Conservation (phyloP, 2,888 invertebrate species). For the Alviniconcha strummeri region DNA sequence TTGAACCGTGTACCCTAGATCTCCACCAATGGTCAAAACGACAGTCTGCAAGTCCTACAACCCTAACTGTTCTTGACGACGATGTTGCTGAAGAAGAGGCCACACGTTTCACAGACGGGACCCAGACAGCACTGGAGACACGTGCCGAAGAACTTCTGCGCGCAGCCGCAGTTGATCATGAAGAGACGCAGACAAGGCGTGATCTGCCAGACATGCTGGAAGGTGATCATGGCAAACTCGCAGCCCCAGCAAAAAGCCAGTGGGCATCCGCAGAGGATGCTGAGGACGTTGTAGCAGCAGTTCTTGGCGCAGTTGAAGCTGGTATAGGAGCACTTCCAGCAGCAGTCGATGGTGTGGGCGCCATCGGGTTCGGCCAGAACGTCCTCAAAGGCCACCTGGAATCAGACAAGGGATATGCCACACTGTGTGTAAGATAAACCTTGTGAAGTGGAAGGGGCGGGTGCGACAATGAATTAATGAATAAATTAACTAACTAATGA, state of each 20-base stretch:
- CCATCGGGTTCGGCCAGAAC: slow-evolving; percentile 65
- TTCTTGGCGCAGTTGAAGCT: slow-evolving; percentile 81
- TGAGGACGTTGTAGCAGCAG: slow-evolving; percentile 82
- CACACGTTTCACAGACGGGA: slow-evolving; percentile 35
- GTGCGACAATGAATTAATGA: neutral
- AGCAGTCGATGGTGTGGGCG: slow-evolving; percentile 78
- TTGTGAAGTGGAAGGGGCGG: too few relatives aligned
- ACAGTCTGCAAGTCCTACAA: too few relatives aligned
- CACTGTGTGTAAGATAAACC: neutral
- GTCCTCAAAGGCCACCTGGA: slow-evolving; percentile 56
- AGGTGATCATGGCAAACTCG: slow-evolving; percentile 76
- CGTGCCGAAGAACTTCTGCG: slow-evolving; percentile 72
- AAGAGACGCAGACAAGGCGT: slow-evolving; percentile 81
- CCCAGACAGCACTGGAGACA: slow-evolving; percentile 74
- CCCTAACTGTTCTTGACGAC: slow-evolving; percentile 23
- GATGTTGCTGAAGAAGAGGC: slow-evolving; percentile 40
- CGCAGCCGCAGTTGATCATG: slow-evolving; percentile 77
- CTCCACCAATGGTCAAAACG: too few relatives aligned
- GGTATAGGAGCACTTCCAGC: slow-evolving; percentile 80
- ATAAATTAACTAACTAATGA: neutral
- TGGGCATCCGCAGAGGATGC: slow-evolving; percentile 81
- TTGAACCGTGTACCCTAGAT: too few relatives aligned
- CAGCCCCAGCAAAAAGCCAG: slow-evolving; percentile 79
- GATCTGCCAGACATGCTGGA: slow-evolving; percentile 82
- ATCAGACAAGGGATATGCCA: neutral